Evolutionary conservation across 2,113 vertebrate genomes (phyloP).

Genomic region (Addax nasomaculatus): DNA sequence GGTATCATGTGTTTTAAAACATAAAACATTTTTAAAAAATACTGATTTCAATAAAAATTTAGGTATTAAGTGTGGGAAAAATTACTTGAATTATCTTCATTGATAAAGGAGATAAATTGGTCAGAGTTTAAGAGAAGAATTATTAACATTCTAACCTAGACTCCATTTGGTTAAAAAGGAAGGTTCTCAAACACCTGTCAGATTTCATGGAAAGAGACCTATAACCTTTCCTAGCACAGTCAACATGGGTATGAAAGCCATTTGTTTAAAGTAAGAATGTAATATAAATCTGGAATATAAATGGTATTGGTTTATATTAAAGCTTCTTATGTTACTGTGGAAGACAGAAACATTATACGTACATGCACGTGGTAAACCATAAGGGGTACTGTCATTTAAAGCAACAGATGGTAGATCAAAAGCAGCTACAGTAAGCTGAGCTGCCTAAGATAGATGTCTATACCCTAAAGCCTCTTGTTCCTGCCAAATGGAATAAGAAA

Average conservation of each 20-base stretch:
- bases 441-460: neutral
- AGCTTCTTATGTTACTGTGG: constrained; percentile 44
- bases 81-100: neutral
- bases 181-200: neutral
- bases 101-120: neutral
- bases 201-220: constrained; percentile 3
- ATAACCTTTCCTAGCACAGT: neutral
- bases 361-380: constrained; percentile 1
- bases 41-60: constrained; percentile 12
- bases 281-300: constrained; percentile 18
- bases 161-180: constrained; percentile 24
- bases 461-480: neutral
- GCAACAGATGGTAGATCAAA: constrained; percentile 33
- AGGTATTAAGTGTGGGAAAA: neutral
- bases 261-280: constrained; percentile 41
- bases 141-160: neutral
- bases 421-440: constrained; percentile 17
- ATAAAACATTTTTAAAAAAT: neutral
- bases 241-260: neutral
- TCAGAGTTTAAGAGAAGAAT: neutral
- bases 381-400: constrained; percentile 18
- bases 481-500: neutral
- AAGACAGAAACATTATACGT: constrained; percentile 26
- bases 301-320: neutral
- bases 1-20: neutral